These are phyloP conservation scores for Paguma larvata DNA, from an alignment of 2,797 vertebrate genomes.

Conservation along the genomic window DNA sequence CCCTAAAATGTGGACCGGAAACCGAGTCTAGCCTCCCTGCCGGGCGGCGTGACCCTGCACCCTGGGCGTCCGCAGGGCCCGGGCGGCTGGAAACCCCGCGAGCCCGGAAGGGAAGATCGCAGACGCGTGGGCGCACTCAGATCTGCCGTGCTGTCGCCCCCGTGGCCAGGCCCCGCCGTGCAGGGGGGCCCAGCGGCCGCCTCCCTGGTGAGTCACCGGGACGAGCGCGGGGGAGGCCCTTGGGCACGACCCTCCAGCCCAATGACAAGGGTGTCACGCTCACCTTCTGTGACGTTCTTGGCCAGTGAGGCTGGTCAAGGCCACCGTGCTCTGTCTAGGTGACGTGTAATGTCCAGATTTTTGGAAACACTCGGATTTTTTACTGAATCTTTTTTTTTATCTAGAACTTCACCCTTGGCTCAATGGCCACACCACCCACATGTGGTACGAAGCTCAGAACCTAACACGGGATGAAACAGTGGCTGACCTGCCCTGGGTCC, in stretches of 20 bases:
- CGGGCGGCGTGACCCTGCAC: fast-evolving
- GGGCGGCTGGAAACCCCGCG: fast-evolving
- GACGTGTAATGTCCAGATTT: background rate
- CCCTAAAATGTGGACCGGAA: background rate
- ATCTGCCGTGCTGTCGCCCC: fast-evolving
- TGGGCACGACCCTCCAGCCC: background rate
- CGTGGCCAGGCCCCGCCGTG: background rate
- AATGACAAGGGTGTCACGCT: fast-evolving
- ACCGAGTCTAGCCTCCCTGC: fast-evolving
- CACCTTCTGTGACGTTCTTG: background rate
- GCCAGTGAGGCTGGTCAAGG: background rate
- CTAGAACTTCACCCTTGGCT: background rate
- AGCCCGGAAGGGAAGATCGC: fast-evolving
- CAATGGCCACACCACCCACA: fast-evolving
- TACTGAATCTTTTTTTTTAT: background rate
- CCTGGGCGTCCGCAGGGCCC: background rate
- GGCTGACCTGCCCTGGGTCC: background rate
- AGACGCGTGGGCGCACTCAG: fast-evolving
- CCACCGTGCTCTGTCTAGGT: background rate
- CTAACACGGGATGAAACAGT: fast-evolving
- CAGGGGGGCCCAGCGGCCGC: background rate
- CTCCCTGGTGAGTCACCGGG: fast-evolving
- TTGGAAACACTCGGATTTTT: background rate
- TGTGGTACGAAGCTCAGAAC: background rate
- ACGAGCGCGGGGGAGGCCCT: background rate